These are phyloP conservation scores for Caerostris extrusa DNA, from an alignment of 1,140 invertebrate genomes.

Conservation along the genomic window DNA sequence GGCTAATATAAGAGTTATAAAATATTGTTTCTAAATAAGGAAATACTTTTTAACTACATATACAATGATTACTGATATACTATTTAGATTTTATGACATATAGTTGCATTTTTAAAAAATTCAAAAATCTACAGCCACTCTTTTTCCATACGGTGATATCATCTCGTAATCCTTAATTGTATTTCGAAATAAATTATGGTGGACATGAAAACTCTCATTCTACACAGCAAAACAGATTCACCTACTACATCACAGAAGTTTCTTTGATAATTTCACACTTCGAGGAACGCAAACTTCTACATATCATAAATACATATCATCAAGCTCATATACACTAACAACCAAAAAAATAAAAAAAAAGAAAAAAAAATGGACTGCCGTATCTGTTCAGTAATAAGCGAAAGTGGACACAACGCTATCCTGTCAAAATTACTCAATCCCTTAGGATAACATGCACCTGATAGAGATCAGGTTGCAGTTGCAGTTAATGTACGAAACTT, in stretches of 20 bases:
- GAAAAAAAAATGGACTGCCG: neutral
- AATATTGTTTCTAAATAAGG: no score
- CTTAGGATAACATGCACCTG: constrained; percentile 17
- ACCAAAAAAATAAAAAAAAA: neutral
- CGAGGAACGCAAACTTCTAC: neutral
- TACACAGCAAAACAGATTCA: no score
- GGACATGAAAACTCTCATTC: no score
- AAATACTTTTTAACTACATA: no score
- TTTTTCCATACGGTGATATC: no score
- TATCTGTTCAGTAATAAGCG: constrained; percentile 22
- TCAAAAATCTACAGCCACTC: no score
- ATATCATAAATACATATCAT: constrained; percentile 36
- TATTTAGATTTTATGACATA: no score
- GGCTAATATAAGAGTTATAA: no score
- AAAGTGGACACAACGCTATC: constrained; percentile 42
- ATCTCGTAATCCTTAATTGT: no score
- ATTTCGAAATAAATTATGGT: no score
- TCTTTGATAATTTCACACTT: constrained; percentile 42
- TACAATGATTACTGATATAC: no score
- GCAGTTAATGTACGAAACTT: constrained; percentile 3
- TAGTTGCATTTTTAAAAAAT: no score
- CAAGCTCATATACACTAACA: neutral
- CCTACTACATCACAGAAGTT: neutral
- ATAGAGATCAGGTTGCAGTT: constrained; percentile 49
- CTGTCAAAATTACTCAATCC: constrained; percentile 67